Conservation (phyloP, 2,797 vertebrate genomes). For the Mus caroli region DNA sequence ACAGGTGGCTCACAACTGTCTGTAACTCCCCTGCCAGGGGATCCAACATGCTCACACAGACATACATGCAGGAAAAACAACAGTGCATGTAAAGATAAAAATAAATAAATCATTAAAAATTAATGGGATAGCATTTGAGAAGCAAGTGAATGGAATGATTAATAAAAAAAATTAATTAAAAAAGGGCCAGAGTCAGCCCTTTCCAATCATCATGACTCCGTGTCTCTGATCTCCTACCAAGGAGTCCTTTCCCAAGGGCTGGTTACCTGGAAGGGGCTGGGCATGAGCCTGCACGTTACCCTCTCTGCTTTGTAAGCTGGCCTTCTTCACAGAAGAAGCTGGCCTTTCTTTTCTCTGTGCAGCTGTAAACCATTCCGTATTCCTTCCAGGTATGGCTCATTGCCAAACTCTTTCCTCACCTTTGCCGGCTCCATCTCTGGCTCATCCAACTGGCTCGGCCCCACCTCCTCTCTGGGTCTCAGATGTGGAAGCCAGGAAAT, state of each 20-base stretch:
- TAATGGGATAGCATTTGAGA: too few species aligned
- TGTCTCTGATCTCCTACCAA: not conserved
- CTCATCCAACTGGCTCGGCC: slow-evolving; percentile 56
- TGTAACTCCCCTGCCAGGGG: too few species aligned
- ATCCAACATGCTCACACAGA: too few species aligned
- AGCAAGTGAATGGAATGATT: too few species aligned
- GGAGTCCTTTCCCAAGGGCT: not conserved
- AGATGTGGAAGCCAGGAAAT: not conserved
- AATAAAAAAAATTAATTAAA: too few species aligned
- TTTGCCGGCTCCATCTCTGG: slow-evolving; percentile 64
- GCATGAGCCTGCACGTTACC: rapidly evolving
- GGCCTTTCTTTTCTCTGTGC: slow-evolving; percentile 69
- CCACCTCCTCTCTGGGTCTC: slow-evolving; percentile 44
- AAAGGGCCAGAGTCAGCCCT: not conserved
- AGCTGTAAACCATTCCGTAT: slow-evolving; percentile 49
- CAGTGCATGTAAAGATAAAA: too few species aligned
- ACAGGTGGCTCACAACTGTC: too few species aligned
- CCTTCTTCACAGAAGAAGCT: slow-evolving; percentile 61
- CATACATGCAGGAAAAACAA: too few species aligned
- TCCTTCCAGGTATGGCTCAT: slow-evolving; percentile 73
- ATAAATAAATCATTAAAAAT: too few species aligned
- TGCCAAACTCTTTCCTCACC: slow-evolving; percentile 73
- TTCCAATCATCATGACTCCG: not conserved
- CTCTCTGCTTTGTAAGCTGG: slow-evolving; percentile 39
- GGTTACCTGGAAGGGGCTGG: not conserved